Evolutionary conservation across 1,140 invertebrate genomes (phyloP).

Genomic region (Pseudomyrmex sp.): DNA sequence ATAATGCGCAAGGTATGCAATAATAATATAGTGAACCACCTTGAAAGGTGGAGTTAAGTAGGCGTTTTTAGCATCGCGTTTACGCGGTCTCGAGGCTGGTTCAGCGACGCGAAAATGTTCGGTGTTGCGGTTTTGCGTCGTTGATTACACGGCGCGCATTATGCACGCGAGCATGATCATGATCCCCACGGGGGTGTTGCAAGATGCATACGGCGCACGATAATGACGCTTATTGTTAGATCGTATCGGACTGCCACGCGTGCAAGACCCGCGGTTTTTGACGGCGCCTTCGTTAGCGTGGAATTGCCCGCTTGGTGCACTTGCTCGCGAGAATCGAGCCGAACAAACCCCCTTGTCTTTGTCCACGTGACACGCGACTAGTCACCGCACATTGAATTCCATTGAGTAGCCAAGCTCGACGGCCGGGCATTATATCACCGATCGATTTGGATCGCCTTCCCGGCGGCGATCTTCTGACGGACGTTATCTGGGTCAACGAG

Average conservation of each 20-base stretch:
- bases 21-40: conserved; percentile 1
- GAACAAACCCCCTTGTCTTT: conserved; percentile 8
- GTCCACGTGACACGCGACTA: conserved; percentile 5
- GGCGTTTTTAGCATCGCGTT: neutral
- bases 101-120: neutral
- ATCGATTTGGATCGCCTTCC: conserved; percentile 53
- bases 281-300: conserved; percentile 15
- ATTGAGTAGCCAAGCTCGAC: neutral
- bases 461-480: conserved; percentile 50
- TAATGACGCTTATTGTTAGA: conserved; percentile 50
- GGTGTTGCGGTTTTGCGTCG: conserved; percentile 41
- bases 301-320: neutral
- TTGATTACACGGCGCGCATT: conserved; percentile 42
- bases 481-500: conserved; percentile 70
- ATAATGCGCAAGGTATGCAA: neutral
- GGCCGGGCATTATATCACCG: conserved; percentile 37
- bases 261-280: conserved; percentile 10
- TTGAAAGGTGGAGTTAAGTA: neutral
- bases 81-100: neutral
- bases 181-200: conserved; percentile 27
- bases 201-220: conserved; percentile 25
- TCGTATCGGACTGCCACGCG: conserved; percentile 8
- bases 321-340: neutral
- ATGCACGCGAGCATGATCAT: conserved; percentile 47
- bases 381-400: conserved; percentile 3